Conservation (phyloP, 2,888 invertebrate species). For the Chouioia cunea region DNA sequence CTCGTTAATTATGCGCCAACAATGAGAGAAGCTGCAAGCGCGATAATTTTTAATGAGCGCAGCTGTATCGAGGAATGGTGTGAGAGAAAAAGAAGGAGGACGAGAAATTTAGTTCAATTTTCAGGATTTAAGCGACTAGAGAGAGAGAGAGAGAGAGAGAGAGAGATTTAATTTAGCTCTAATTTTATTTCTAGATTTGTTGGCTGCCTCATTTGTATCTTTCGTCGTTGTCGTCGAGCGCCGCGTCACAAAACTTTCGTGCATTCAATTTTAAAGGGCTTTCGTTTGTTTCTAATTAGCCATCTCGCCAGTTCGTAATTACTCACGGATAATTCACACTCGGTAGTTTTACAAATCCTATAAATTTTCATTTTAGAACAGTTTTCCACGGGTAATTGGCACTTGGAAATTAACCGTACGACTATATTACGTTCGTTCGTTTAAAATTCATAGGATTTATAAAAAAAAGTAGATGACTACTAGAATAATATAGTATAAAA, state of each 20-base stretch:
- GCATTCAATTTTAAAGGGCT: too few species aligned
- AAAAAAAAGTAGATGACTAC: too few species aligned
- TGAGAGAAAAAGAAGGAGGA: slow-evolving; percentile 1
- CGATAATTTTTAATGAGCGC: slow-evolving; percentile 29
- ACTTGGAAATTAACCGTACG: neutral
- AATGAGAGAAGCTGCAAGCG: slow-evolving; percentile 1
- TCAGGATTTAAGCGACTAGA: slow-evolving; percentile 27
- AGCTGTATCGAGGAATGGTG: slow-evolving; percentile 15
- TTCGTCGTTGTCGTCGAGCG: too few species aligned
- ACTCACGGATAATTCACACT: too few species aligned
- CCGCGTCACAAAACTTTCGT: too few species aligned
- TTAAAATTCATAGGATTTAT: too few species aligned
- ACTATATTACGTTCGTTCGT: neutral
- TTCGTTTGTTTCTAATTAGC: slow-evolving; percentile 5
- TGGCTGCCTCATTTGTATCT: too few species aligned
- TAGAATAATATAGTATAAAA: too few species aligned
- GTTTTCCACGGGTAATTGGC: too few species aligned
- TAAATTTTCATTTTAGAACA: too few species aligned
- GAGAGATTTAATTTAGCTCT: slow-evolving; percentile 19
- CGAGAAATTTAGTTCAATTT: slow-evolving; percentile 36
- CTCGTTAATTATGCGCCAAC: slow-evolving; percentile 35
- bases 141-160: slow-evolving; percentile 28
- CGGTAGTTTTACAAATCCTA: too few species aligned
- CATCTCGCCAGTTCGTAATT: neutral
- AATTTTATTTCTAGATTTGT: slow-evolving; percentile 13